Conservation (phyloP, 2,888 invertebrate species). For the Ornithoptera alexandrae region DNA sequence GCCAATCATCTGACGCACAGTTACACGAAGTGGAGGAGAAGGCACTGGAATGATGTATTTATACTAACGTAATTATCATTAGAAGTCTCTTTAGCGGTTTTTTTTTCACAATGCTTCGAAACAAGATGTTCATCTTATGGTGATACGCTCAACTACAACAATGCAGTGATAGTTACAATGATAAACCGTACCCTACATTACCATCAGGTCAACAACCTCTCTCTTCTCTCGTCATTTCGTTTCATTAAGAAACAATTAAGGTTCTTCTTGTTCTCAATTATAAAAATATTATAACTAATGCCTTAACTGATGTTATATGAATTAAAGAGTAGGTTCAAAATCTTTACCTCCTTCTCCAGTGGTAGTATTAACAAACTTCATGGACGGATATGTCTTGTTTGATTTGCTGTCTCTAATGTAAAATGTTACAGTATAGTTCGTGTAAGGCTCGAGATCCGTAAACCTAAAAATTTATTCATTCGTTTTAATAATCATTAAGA, state of each 20-base stretch:
- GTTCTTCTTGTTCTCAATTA: neutral
- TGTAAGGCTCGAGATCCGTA: constrained; percentile 82
- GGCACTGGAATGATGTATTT: constrained; percentile 70
- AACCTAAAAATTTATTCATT: constrained; percentile 65
- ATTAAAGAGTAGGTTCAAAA: neutral
- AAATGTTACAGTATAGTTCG: constrained; percentile 89
- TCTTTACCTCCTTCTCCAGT: constrained; percentile 83
- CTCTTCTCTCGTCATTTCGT: no score
- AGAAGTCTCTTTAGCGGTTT: no score
- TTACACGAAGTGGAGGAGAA: constrained; percentile 83
- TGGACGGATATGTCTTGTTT: constrained; percentile 82
- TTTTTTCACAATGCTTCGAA: no score
- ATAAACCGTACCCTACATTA: no score
- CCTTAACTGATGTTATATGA: neutral
- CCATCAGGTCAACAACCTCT: no score
- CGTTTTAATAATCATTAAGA: neutral
- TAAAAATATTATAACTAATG: neutral
- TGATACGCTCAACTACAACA: no score
- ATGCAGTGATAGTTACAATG: no score
- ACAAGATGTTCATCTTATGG: no score
- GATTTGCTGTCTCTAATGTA: constrained; percentile 82
- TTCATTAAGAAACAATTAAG: no score
- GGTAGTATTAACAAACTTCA: constrained; percentile 80
- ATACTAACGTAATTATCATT: neutral
- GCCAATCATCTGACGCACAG: constrained; percentile 82